phyloP scores from a whole-genome alignment of 53 echinoderm and acorn worm genomes.

The Luidia sarsii region DNA sequence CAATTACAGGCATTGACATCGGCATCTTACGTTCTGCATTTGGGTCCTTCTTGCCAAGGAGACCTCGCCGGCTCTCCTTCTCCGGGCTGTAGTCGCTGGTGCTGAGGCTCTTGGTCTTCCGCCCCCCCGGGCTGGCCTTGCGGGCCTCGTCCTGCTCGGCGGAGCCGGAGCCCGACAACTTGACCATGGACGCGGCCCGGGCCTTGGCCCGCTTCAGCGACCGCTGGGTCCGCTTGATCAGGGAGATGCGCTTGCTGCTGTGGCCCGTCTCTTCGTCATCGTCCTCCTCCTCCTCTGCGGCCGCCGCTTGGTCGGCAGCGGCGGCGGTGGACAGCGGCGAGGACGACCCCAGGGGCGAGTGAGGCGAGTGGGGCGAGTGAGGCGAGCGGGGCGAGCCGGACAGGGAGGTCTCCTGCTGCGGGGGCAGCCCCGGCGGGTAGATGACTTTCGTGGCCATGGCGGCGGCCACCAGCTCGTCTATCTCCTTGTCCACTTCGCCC shows the following conservation, averaged over 20 bases:
- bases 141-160: too few relatives aligned
- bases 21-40: too few relatives aligned
- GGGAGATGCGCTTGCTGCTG: neutral
- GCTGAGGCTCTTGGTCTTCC: too few relatives aligned
- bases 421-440: conserved; percentile 19
- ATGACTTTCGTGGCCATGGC: conserved; percentile 41
- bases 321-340: neutral
- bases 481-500: conserved; percentile 26
- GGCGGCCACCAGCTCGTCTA: conserved; percentile 22
- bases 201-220: conserved; percentile 36
- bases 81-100: too few relatives aligned
- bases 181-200: conserved; percentile 21
- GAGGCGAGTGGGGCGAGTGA: neutral
- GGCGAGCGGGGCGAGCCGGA: neutral
- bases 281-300: neutral
- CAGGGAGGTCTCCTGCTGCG: conserved; percentile 1
- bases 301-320: neutral
- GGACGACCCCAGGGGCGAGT: too few relatives aligned
- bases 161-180: too few relatives aligned
- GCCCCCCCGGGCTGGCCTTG: too few relatives aligned
- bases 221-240: conserved; percentile 20
- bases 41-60: too few relatives aligned
- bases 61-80: too few relatives aligned
- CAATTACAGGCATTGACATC: too few relatives aligned
- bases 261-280: neutral